Evolutionary conservation across 2,888 invertebrate genomes (phyloP).

Genomic region (Clostera curtula): DNA sequence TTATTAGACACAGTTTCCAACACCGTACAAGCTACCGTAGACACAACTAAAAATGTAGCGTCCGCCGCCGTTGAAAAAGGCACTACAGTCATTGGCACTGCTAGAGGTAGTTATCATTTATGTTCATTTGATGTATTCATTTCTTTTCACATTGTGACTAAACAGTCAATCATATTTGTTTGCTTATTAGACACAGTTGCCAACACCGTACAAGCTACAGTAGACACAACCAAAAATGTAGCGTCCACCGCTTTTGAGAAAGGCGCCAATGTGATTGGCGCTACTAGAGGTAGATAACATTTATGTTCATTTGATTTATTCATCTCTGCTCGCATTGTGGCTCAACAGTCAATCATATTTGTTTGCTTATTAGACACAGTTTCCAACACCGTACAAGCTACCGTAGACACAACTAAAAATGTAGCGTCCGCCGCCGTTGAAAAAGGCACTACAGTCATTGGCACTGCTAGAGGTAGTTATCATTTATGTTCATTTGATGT

Average conservation of each 20-base stretch:
- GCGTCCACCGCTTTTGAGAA: conserved; percentile 31
- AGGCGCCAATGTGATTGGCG: conserved; percentile 30
- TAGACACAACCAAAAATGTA: conserved; percentile 33
- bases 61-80: conserved; percentile 30
- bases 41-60: conserved; percentile 32
- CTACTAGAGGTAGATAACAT: conserved; percentile 31
- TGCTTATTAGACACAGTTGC: conserved; percentile 26
- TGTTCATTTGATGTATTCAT: conserved; percentile 1
- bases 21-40: conserved; percentile 30
- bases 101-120: conserved; percentile 28
- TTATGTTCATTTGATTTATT: conserved; percentile 1
- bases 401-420: conserved; percentile 41
- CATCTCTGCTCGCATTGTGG: conserved; percentile 3
- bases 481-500: neutral
- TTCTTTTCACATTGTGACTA: conserved; percentile 5
- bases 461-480: conserved; percentile 29
- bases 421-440: conserved; percentile 33
- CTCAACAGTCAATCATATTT: too few species aligned
- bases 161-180: conserved; percentile 4
- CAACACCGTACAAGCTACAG: conserved; percentile 21
- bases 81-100: conserved; percentile 26
- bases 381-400: conserved; percentile 26
- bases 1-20: conserved; percentile 27
- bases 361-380: conserved; percentile 29
- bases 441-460: conserved; percentile 28